These are phyloP conservation scores for Uropetala carovei DNA, from an alignment of 2,888 invertebrate genomes.

Conservation along the genomic window DNA sequence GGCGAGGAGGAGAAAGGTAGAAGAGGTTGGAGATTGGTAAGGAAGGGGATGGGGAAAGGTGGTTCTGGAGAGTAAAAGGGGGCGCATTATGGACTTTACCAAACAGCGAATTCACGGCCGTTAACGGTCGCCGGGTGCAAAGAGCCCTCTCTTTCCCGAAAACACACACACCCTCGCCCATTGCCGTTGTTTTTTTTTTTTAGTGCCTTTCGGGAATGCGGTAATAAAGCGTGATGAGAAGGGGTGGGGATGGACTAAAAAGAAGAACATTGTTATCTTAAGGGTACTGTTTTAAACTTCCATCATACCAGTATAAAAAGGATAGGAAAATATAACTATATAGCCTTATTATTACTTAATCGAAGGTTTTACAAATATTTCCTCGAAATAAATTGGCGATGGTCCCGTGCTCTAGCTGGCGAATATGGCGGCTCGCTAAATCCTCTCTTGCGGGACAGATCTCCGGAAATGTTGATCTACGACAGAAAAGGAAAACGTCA, in stretches of 20 bases:
- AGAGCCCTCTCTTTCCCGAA: neutral
- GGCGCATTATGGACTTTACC: conserved; percentile 20
- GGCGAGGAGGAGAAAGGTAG: neutral
- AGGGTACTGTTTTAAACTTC: neutral
- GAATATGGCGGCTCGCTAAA: neutral
- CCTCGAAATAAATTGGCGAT: neutral
- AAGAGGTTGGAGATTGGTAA: neutral
- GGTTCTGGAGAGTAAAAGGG: neutral
- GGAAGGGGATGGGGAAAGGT: neutral
- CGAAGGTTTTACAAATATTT: neutral
- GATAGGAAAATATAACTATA: neutral
- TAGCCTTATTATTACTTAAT: neutral
- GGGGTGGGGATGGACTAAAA: neutral
- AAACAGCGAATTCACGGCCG: conserved; percentile 5
- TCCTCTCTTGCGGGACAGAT: neutral
- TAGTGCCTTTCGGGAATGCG: neutral
- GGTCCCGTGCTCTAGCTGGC: neutral
- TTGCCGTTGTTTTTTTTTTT: neutral
- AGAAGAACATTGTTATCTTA: neutral
- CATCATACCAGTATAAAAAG: no score
- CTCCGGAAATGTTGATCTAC: neutral
- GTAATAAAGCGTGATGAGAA: neutral
- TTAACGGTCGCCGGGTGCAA: neutral
- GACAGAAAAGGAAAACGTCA: neutral
- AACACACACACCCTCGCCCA: neutral